Evolutionary conservation across 2,113 vertebrate species (phyloP), one percentile per base, ranked within the genome.

Genomic region (Megaceryle maxima): DNA sequence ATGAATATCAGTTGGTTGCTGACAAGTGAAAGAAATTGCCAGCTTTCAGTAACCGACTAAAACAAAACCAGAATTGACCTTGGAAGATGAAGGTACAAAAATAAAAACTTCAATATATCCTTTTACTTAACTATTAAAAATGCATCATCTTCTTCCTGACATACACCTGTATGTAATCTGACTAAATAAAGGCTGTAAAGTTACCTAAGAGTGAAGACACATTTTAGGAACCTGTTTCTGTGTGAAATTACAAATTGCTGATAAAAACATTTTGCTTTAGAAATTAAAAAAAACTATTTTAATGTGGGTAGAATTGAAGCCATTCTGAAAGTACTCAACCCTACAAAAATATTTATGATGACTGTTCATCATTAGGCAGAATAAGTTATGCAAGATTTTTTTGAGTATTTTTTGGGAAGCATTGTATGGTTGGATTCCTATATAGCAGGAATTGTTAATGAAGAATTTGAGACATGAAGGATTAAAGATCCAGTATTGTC

Each of bases 11-110:
- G 66, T 44, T 92, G 31, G 6, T 11, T 69, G 87, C 87, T 97
- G 97, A 98, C 97, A 98, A 96, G 85, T 96, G 93, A 97, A 94
- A 96, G 93, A 91, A 88, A 63, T 35, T 64, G 10, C 18, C 85
- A 94, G 28, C 37, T 79, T 95, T 96, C 66, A 92, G 29, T 75
- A 87, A 70, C 77, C 87, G 88, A 92, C 59, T 95, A 69, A 95
- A 98, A 92, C 80, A 93, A 96, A 97, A 87, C 17, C 28, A 44
- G 64, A 84, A 90, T 25, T 97, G 96, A 97, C 96, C 97, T 97
- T 97, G 91, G 74, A 94, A 94, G 22, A 76, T 86, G 80, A 96
- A 92, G 50, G 83, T 51, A 88, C 39, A 41, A n/a, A 96, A 97
- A 94, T 39, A 97, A 79, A 96, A 95, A 81, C 63, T 83, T 96